Conservation (phyloP, 1,140 invertebrate genomes). For the Ganaspis sp. region DNA sequence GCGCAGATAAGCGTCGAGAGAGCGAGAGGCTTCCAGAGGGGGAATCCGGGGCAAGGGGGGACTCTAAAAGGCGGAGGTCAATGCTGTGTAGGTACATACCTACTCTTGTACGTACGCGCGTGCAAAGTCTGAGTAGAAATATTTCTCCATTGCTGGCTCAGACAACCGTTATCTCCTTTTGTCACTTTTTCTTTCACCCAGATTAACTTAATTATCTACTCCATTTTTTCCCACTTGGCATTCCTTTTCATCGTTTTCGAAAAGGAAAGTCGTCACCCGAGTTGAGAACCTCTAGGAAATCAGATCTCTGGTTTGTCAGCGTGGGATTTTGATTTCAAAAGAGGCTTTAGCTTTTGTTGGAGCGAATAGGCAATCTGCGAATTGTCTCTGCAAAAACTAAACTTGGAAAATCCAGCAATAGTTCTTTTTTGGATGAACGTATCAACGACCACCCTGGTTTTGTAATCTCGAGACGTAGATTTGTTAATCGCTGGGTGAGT, state of each 20-base stretch:
- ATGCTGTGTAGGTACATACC: conserved; percentile 30
- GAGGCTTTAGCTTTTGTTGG: too few relatives aligned
- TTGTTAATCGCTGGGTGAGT: conserved; percentile 20
- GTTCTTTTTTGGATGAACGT: background rate
- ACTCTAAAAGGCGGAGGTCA: conserved; percentile 36
- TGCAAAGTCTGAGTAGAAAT: conserved; percentile 23
- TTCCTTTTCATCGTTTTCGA: background rate
- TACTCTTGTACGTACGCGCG: conserved; percentile 32
- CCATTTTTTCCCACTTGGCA: background rate
- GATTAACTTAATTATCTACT: background rate
- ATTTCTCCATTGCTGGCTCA: conserved; percentile 17
- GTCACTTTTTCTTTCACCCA: conserved; percentile 13
- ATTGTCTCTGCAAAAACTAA: too few relatives aligned
- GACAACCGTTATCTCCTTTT: conserved; percentile 30
- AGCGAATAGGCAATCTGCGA: too few relatives aligned
- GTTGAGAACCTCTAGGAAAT: too few relatives aligned
- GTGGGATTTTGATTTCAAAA: too few relatives aligned
- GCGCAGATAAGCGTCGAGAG: conserved; percentile 32
- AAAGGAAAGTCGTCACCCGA: too few relatives aligned
- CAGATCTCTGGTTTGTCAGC: too few relatives aligned
- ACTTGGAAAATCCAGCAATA: background rate
- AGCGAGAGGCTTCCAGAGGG: conserved; percentile 31
- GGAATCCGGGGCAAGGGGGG: conserved; percentile 32
- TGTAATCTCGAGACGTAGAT: background rate
- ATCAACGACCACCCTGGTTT: background rate